A percentile compares a stretch with the other conserved stretches of the same genome.
Evolutionary conservation across 2,888 invertebrate species (phyloP).

Genomic region (Salpingus planirostris): DNA sequence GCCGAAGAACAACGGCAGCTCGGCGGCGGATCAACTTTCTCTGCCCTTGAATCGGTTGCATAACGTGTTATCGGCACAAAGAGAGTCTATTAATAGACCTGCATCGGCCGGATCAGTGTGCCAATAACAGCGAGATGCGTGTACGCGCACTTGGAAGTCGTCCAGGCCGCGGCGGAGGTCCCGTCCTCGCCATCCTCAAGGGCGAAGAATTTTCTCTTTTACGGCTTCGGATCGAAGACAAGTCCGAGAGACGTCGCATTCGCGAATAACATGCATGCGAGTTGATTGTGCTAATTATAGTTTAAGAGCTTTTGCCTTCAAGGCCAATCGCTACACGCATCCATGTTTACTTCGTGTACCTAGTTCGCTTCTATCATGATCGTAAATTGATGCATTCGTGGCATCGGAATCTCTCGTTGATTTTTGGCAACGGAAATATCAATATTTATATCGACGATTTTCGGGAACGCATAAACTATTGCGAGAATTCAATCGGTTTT

Average conservation of each 20-base stretch:
- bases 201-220: too few relatives aligned
- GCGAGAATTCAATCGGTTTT: too few relatives aligned
- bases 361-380: too few relatives aligned
- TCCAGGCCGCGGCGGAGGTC: too few relatives aligned
- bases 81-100: conserved; percentile 30
- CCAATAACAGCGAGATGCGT: conserved; percentile 19
- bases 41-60: conserved; percentile 36
- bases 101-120: conserved; percentile 28
- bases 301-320: conserved; percentile 27
- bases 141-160: conserved; percentile 10
- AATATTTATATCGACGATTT: too few relatives aligned
- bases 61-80: conserved; percentile 29
- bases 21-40: conserved; percentile 30
- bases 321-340: conserved; percentile 23
- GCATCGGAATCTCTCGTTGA: too few relatives aligned
- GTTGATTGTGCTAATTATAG: conserved; percentile 34
- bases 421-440: too few relatives aligned
- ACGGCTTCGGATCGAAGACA: too few relatives aligned
- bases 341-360: too few relatives aligned
- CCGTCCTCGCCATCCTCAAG: conserved; percentile 10
- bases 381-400: too few relatives aligned
- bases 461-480: too few relatives aligned
- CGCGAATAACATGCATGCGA: conserved; percentile 26
- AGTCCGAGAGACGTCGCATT: too few relatives aligned
- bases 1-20: conserved; percentile 3